Evolutionary conservation across 35 echinoderm and acorn worm species (phyloP), one percentile per base, ranked within the genome.

Genomic region (Apostichopus parvimensis): DNA sequence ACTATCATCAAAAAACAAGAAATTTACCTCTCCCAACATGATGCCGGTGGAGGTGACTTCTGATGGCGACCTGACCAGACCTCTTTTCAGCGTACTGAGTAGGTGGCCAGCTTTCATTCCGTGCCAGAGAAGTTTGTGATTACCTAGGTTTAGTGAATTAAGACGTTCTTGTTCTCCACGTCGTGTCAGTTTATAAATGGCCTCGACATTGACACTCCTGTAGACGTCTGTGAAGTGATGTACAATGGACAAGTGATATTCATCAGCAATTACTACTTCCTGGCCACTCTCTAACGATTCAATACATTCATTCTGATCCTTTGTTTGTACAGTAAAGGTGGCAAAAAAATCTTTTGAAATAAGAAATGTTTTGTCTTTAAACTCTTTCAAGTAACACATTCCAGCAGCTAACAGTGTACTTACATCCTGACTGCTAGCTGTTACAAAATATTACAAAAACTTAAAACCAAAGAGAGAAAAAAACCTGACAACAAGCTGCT

Each of bases 21-120:
- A 59, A 65, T 8, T 15, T 87, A 98, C 97, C 87, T 84, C 79
- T 78, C 97, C 97, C 87, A 94, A 92, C 23, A 85, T 92, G 53
- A 73, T 79, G 9, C 94, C 95, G 12, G 94, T 94, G 11, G 88
- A 18, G 1, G 86, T 87, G 6, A 87, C 93, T 86, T 95, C 97
- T 60, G 88, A 68, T 7, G 23, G 61, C 6, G 61, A 68, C 14
- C 64, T 25, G 3, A 28, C 18, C 1, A 94, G 79, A 25, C 93
- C 93, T 60, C 68, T 82, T 64, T 83, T 94, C 56, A 94, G 64
- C 20, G 90, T 91, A 83, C 87, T 91, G 20, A 94, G 57, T 18
- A 94, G 93, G 58, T 91, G 90, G 25, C 86, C 93, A 4, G 93
- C 28, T 25, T 82, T 90, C 17, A 79, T 94, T 62, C 93, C 93